These are phyloP conservation scores for Acanthopleura granulata DNA, from an alignment of 2,888 invertebrate species.

Conservation along the genomic window DNA sequence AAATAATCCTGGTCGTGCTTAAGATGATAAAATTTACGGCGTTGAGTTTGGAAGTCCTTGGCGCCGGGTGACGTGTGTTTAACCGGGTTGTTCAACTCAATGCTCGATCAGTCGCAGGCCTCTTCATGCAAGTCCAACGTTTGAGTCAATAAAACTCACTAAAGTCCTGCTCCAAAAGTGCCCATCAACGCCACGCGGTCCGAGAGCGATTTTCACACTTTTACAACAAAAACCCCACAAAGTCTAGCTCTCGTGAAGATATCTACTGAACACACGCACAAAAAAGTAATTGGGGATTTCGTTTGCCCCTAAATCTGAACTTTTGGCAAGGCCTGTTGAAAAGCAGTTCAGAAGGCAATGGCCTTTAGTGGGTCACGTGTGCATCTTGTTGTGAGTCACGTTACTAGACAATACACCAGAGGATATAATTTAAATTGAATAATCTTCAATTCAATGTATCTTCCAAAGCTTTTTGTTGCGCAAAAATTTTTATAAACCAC, in stretches of 20 bases:
- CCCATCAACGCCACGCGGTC: background rate
- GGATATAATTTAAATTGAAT: background rate
- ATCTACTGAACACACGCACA: background rate
- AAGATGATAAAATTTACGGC: constrained; percentile 13
- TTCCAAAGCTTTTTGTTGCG: too few species aligned
- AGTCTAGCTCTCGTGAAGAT: background rate
- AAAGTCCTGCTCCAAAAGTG: background rate
- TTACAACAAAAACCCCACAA: too few species aligned
- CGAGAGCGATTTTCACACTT: too few species aligned
- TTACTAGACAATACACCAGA: background rate
- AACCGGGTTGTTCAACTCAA: background rate
- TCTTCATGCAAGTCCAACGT: constrained; percentile 5
- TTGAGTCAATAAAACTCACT: background rate
- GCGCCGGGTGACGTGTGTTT: constrained; percentile 2
- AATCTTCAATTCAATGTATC: background rate
- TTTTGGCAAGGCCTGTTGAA: background rate
- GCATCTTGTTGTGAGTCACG: background rate
- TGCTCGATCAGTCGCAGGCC: background rate
- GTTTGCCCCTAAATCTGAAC: constrained; percentile 1
- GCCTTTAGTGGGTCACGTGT: background rate
- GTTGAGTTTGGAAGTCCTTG: background rate
- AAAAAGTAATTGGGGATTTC: constrained; percentile 13
- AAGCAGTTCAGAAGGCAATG: background rate
- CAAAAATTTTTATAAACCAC: too few species aligned
- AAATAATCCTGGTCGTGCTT: background rate